phyloP scores from a whole-genome alignment of 2,113 vertebrate genomes.

The Lamprologus lemairii region DNA sequence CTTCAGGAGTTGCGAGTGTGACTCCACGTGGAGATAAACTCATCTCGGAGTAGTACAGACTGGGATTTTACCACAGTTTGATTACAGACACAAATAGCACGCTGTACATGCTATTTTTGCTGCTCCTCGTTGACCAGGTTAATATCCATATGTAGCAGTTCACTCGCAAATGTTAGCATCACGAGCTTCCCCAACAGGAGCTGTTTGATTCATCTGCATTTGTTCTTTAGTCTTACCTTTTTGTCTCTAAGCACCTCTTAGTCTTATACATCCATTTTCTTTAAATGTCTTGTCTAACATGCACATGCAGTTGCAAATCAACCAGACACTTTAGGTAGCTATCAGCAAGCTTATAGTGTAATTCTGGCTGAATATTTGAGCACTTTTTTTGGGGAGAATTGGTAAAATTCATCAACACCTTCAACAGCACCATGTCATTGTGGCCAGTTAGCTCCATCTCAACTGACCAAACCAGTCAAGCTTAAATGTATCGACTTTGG shows the following conservation, averaged over 20 bases:
- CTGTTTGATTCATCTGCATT: background rate
- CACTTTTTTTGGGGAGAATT: background rate
- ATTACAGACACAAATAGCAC: background rate
- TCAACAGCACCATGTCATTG: background rate
- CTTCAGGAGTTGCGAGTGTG: background rate
- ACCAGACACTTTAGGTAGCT: background rate
- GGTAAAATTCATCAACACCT: background rate
- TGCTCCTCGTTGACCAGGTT: background rate
- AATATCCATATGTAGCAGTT: background rate
- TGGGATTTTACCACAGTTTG: background rate
- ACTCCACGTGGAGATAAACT: background rate
- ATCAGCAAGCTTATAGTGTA: background rate
- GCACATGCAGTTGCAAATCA: background rate
- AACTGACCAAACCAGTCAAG: background rate
- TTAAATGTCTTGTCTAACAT: background rate
- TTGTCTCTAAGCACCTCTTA: accelerated
- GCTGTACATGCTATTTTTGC: background rate
- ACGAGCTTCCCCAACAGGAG: background rate
- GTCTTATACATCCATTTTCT: background rate
- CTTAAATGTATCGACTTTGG: background rate
- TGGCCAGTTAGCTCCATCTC: background rate
- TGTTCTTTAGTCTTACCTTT: background rate
- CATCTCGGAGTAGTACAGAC: background rate
- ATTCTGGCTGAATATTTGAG: background rate
- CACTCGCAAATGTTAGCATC: background rate